These are phyloP conservation scores for Pangasius sanitwongsei DNA, from an alignment of 2,797 vertebrate species.

Conservation along the genomic window DNA sequence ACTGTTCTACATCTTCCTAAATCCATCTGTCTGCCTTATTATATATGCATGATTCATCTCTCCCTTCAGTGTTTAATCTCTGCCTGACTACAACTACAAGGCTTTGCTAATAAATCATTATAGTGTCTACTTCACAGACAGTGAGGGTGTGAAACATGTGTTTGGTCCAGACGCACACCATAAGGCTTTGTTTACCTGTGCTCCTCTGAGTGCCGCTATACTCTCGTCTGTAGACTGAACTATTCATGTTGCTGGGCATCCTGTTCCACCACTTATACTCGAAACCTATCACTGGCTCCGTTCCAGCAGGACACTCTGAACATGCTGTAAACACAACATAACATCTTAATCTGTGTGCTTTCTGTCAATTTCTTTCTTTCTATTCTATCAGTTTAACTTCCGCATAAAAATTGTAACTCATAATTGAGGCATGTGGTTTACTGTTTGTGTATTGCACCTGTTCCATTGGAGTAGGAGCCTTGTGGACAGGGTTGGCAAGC, in stretches of 20 bases:
- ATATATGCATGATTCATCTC: neutral
- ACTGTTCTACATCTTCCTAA: neutral
- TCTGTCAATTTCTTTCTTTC: neutral
- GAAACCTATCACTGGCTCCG: conserved; percentile 83
- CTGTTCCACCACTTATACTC: conserved; percentile 99
- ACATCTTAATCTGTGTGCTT: conserved; percentile 6
- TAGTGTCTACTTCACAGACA: conserved; percentile 4
- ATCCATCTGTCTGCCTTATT: neutral
- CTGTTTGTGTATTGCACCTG: conserved; percentile 72
- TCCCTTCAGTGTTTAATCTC: neutral
- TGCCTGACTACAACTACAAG: conserved; percentile 6
- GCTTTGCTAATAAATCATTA: neutral
- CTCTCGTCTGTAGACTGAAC: conserved; percentile 76
- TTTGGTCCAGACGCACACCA: conserved; percentile 26
- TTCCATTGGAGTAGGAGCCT: conserved; percentile 87
- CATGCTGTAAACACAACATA: conserved; percentile 76
- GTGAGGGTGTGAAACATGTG: conserved; percentile 4
- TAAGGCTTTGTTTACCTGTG: conserved; percentile 75
- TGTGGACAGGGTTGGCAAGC: conserved; percentile 83
- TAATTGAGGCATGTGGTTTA: neutral
- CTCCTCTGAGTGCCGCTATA: conserved; percentile 79
- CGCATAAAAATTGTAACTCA: neutral
- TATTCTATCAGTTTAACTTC: neutral
- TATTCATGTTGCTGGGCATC: conserved; percentile 91
- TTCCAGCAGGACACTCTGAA: conserved; percentile 83